These are phyloP conservation scores for Mustela nigripes DNA, from an alignment of 2,113 vertebrate genomes.

Conservation along the genomic window DNA sequence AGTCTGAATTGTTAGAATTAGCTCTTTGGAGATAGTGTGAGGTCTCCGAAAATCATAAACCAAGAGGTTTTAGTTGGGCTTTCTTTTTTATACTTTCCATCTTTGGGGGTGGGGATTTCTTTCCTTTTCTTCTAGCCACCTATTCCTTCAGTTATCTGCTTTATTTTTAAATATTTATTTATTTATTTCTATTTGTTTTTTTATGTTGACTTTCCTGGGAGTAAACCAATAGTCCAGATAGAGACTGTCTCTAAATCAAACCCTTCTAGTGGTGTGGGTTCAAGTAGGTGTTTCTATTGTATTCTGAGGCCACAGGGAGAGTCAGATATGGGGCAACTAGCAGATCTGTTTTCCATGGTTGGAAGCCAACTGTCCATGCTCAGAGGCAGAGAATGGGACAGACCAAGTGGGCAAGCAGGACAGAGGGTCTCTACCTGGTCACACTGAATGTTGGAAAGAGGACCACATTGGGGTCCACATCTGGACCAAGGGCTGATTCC, in stretches of 20 bases:
- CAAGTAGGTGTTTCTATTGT: background rate
- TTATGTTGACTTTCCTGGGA: background rate
- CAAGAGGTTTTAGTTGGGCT: background rate
- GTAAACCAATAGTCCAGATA: background rate
- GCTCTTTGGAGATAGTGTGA: background rate
- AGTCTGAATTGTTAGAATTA: conserved; percentile 45
- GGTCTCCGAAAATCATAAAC: conserved; percentile 17
- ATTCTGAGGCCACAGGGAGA: background rate
- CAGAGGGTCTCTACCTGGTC: background rate
- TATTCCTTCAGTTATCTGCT: background rate
- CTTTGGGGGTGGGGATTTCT: background rate
- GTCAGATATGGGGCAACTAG: background rate
- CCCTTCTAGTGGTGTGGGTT: no score
- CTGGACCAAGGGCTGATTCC: background rate
- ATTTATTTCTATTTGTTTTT: background rate
- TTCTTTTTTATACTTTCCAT: background rate
- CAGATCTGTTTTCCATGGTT: background rate
- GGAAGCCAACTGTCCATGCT: background rate
- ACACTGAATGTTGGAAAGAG: background rate
- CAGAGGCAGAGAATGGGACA: background rate
- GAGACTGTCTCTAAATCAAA: background rate
- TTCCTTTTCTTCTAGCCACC: background rate
- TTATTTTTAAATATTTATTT: background rate
- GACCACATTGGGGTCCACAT: background rate
- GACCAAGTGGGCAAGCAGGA: background rate